Evolutionary conservation across 2,797 vertebrate genomes (phyloP).

Genomic region (Tinamus major): DNA sequence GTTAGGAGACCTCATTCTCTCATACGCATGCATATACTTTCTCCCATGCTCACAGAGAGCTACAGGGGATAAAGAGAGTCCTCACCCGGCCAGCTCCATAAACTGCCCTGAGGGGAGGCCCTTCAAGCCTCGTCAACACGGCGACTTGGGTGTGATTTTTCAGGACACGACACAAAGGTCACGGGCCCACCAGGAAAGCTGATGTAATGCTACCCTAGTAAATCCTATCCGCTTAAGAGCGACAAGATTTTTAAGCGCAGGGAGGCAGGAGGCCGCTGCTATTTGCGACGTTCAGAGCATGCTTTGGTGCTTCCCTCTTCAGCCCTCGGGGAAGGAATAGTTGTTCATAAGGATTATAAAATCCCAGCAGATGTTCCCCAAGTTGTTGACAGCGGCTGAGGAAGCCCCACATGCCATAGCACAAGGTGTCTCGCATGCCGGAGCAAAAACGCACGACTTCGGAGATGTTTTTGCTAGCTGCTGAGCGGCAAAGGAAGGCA

Average conservation of each 20-base stretch:
- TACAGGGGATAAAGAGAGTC: fast-evolving
- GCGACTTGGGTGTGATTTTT: fast-evolving
- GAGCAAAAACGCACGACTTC: fast-evolving
- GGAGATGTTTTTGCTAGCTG: not conserved
- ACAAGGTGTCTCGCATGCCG: fast-evolving
- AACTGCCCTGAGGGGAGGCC: no score
- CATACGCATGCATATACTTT: fast-evolving
- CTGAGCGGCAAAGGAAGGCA: fast-evolving
- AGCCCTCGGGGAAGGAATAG: not conserved
- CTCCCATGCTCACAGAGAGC: not conserved
- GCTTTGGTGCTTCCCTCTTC: not conserved
- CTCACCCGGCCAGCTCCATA: not conserved
- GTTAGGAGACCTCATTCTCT: not conserved
- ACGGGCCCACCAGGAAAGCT: not conserved
- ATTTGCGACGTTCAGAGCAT: not conserved
- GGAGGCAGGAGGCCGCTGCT: not conserved
- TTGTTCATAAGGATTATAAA: not conserved
- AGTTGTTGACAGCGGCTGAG: fast-evolving
- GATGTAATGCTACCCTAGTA: fast-evolving
- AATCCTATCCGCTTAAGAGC: fast-evolving
- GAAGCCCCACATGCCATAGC: not conserved
- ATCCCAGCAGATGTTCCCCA: not conserved
- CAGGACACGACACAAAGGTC: not conserved
- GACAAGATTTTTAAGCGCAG: not conserved
- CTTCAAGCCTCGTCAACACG: not conserved